phyloP scores from a whole-genome alignment of 2,888 invertebrate species.

The Pristionchus japonicus region DNA sequence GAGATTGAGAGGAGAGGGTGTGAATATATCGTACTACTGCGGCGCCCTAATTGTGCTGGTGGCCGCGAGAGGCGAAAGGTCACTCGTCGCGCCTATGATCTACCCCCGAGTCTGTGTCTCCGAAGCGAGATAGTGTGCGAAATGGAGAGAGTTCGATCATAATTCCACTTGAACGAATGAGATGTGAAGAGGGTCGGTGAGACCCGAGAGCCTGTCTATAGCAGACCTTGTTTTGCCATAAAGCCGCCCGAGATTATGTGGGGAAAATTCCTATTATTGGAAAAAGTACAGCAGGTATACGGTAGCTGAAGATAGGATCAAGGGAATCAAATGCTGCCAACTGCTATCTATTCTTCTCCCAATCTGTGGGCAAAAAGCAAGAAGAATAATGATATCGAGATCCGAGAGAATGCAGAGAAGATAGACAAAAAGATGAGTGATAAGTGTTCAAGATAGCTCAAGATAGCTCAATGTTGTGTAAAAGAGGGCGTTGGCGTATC shows the following conservation, averaged over 20 bases:
- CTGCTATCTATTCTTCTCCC: background rate
- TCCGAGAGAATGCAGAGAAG: background rate
- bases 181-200: slow-evolving; percentile 5
- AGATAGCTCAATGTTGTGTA: slow-evolving; percentile 25
- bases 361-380: background rate
- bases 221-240: slow-evolving; percentile 3
- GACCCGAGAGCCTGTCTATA: slow-evolving; percentile 9
- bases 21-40: background rate
- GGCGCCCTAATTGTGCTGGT: slow-evolving; percentile 4
- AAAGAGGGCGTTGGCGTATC: background rate
- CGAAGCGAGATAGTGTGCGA: too few species aligned
- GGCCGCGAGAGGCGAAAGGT: slow-evolving; percentile 5
- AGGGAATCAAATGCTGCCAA: background rate
- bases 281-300: background rate
- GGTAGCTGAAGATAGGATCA: background rate
- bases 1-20: slow-evolving; percentile 26
- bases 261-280: background rate
- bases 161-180: slow-evolving; percentile 3
- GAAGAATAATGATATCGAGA: background rate
- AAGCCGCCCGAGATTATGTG: background rate
- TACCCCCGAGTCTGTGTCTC: too few species aligned
- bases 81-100: slow-evolving; percentile 35
- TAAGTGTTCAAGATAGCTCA: slow-evolving; percentile 40
- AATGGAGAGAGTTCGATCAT: too few species aligned
- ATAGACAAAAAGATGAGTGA: slow-evolving; percentile 12